Evolutionary conservation across 2,888 invertebrate species (phyloP).

Genomic region (Heterodera filipjevi): DNA sequence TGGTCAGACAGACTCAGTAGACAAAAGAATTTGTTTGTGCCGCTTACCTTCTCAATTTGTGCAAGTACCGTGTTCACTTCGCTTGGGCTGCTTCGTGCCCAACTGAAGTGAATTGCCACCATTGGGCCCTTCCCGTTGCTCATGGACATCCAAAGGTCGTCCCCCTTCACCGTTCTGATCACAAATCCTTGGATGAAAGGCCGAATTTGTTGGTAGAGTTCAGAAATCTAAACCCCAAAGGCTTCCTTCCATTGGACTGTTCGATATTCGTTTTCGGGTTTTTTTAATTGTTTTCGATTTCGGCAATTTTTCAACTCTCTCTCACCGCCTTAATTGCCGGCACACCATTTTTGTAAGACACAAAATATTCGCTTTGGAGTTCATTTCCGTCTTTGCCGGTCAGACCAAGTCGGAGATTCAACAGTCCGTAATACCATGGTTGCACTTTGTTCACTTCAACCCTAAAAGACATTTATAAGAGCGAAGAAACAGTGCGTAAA

Average conservation of each 20-base stretch:
- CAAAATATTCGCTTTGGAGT: conserved; percentile 1
- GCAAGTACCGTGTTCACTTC: not conserved
- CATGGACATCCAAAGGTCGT: conserved; percentile 16
- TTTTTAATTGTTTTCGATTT: too few species aligned
- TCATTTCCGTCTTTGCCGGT: not conserved
- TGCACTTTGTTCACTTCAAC: not conserved
- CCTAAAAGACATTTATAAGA: not conserved
- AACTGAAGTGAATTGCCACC: conserved; percentile 17
- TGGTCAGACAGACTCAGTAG: too few species aligned
- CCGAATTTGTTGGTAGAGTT: not conserved
- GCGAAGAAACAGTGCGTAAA: not conserved
- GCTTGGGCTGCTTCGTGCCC: not conserved
- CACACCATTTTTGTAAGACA: conserved; percentile 15
- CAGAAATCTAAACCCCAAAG: not conserved
- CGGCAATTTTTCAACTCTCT: not conserved
- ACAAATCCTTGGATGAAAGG: not conserved
- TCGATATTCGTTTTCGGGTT: too few species aligned
- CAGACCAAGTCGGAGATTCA: not conserved
- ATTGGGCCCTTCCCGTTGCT: not conserved
- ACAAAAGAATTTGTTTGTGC: too few species aligned
- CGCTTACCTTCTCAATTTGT: not conserved
- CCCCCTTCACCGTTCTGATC: conserved; percentile 12
- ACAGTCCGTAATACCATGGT: not conserved
- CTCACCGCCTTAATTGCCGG: conserved; percentile 15
- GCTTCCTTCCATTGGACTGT: not conserved